Conservation (phyloP, 2,113 vertebrate genomes). For the Scomber colias region DNA sequence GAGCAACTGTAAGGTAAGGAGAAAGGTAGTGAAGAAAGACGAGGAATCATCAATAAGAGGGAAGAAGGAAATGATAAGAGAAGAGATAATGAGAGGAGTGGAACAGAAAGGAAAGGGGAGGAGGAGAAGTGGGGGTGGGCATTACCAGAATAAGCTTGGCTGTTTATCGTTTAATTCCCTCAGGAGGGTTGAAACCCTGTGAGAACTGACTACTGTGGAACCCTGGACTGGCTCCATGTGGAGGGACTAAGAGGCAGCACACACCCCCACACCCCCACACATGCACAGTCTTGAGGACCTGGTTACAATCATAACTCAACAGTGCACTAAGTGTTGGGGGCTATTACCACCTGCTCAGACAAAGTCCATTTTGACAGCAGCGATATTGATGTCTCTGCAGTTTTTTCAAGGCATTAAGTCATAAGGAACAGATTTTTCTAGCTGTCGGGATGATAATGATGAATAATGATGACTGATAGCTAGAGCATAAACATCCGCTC, state of each 20-base stretch:
- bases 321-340: conserved; percentile 23
- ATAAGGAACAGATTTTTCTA: conserved; percentile 28
- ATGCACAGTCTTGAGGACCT: conserved; percentile 13
- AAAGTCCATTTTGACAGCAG: conserved; percentile 40
- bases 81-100: not conserved
- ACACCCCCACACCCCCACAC: not conserved
- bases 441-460: conserved; percentile 40
- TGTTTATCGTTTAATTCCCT: conserved; percentile 73
- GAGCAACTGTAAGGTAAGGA: no score
- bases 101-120: not conserved
- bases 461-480: conserved; percentile 39
- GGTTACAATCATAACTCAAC: conserved; percentile 24
- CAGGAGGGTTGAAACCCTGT: conserved; percentile 65
- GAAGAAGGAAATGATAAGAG: not conserved
- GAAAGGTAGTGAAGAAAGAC: no score
- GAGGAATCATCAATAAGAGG: no score
- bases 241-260: conserved; percentile 19
- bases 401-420: conserved; percentile 37
- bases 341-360: conserved; percentile 39
- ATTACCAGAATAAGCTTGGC: conserved; percentile 64
- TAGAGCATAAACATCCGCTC: conserved; percentile 58
- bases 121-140: not conserved
- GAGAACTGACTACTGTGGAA: conserved; percentile 82
- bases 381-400: conserved; percentile 38
- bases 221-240: conserved; percentile 69